Evolutionary conservation across 2,888 invertebrate species (phyloP).

Genomic region (Kryphioiulus occultus): DNA sequence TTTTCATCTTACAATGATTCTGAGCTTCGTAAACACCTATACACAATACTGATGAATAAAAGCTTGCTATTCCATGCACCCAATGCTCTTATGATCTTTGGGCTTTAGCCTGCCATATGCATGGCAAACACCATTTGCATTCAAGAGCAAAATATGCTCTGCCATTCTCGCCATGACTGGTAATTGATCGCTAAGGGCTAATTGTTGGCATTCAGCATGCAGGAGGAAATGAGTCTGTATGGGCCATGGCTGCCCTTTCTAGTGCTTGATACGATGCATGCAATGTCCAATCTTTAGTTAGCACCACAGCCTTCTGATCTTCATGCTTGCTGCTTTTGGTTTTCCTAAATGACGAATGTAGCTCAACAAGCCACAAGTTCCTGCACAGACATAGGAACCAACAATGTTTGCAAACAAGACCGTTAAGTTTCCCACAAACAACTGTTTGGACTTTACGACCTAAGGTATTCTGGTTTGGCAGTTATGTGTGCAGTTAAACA

Average conservation of each 20-base stretch:
- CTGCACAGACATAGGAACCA: not conserved
- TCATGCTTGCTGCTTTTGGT: not conserved
- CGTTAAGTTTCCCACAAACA: not conserved
- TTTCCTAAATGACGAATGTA: not conserved
- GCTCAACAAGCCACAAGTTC: not conserved
- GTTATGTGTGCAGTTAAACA: too few relatives aligned
- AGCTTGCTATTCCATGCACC: too few relatives aligned
- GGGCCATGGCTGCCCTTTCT: too few relatives aligned
- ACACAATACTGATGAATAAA: too few relatives aligned
- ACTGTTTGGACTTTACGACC: not conserved
- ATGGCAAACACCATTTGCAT: not conserved
- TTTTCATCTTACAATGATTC: too few relatives aligned
- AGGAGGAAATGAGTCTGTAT: not conserved
- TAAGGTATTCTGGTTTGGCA: too few relatives aligned
- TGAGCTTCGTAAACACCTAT: too few relatives aligned
- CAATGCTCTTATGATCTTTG: too few relatives aligned
- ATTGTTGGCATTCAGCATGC: not conserved
- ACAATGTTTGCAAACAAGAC: not conserved
- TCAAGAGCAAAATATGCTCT: not conserved
- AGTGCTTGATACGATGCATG: not conserved
- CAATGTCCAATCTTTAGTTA: not conserved
- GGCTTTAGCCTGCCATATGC: not conserved
- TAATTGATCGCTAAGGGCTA: not conserved
- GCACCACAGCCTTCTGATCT: not conserved
- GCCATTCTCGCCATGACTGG: not conserved